phyloP scores from a whole-genome alignment of 2,888 invertebrate species.

The Dinocampus coccinellae region DNA sequence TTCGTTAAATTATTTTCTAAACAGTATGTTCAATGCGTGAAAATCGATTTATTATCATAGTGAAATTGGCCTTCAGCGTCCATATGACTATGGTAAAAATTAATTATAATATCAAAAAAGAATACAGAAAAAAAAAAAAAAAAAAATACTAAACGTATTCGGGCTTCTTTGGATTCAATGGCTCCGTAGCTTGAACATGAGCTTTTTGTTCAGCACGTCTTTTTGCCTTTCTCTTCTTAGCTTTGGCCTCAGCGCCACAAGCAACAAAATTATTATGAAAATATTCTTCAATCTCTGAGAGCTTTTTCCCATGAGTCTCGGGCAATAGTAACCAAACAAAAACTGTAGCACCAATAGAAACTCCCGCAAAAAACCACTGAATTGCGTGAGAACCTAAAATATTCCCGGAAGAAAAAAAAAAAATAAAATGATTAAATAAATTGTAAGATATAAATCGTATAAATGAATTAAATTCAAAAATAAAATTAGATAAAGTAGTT shows the following conservation, averaged over 20 bases:
- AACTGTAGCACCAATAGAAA: conserved; percentile 67
- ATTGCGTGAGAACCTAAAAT: conserved; percentile 71
- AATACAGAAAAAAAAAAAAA: no score
- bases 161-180: conserved; percentile 56
- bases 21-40: neutral
- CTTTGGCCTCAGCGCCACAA: conserved; percentile 56
- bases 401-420: conserved; percentile 46
- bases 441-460: neutral
- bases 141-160: conserved; percentile 50
- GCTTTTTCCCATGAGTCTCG: conserved; percentile 70
- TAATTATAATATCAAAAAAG: neutral
- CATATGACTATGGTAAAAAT: neutral
- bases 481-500: conserved; percentile 19
- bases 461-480: neutral
- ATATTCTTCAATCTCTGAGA: conserved; percentile 70
- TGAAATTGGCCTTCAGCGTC: neutral
- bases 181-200: conserved; percentile 52
- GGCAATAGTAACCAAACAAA: conserved; percentile 71
- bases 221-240: conserved; percentile 49
- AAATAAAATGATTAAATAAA: conserved; percentile 58
- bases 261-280: conserved; percentile 67
- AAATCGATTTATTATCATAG: neutral
- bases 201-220: conserved; percentile 49
- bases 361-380: conserved; percentile 73
- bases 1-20: neutral